phyloP scores from a whole-genome alignment of 2,113 vertebrate species.

The Oenanthe melanoleuca region DNA sequence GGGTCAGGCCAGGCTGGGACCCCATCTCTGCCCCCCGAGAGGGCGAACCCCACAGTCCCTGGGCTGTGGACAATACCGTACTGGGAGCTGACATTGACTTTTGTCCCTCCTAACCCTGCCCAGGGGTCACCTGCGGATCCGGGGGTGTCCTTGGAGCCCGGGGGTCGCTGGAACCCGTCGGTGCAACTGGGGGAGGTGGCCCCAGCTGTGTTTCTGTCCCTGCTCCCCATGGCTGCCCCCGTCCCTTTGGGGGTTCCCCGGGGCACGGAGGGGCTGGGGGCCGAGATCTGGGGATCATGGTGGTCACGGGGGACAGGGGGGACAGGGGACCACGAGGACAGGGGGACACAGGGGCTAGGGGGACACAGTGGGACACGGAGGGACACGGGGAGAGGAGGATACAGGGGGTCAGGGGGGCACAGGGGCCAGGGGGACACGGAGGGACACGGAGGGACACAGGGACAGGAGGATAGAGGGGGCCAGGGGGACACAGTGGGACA shows the following conservation, averaged over 20 bases:
- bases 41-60: fast-evolving
- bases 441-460: not conserved
- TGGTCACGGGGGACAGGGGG: not conserved
- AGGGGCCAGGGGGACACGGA: no score
- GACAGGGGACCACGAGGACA: not conserved
- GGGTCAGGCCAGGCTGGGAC: not conserved
- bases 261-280: not conserved
- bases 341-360: no score
- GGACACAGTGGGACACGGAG: no score
- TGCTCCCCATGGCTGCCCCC: not conserved
- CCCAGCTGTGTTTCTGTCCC: not conserved
- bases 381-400: no score
- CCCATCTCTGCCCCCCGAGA: not conserved
- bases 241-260: not conserved
- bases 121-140: not conserved
- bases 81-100: not conserved
- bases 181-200: not conserved
- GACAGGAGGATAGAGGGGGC: not conserved
- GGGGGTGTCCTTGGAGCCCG: not conserved
- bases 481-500: not conserved
- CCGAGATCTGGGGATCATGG: not conserved
- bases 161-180: no score
- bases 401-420: not conserved
- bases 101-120: not conserved
- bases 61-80: fast-evolving